Percentiles rank a stretch among this genome's conserved stretches.
Conservation (phyloP, 1,140 invertebrate genomes). For the Rhagoletis pomonella region DNA sequence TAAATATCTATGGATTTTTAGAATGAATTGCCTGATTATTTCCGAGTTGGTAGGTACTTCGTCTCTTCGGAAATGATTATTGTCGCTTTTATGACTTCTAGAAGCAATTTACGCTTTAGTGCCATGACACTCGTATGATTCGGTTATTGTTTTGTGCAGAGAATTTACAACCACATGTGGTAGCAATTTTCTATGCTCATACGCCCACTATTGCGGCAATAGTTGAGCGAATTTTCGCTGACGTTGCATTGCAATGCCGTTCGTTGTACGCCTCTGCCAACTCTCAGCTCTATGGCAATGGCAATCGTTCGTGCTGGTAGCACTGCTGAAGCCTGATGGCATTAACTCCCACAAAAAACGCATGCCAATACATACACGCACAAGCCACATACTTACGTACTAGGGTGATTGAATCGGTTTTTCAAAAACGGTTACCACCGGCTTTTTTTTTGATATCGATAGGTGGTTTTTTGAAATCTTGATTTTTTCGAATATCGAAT, state of each 20-base stretch:
- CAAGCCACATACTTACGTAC: no score
- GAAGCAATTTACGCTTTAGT: constrained; percentile 26
- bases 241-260: neutral
- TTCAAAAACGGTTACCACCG: no score
- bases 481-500: no score
- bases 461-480: no score
- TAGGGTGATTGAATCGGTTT: no score
- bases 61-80: neutral
- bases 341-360: no score
- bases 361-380: neutral
- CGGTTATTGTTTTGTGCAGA: constrained; percentile 1
- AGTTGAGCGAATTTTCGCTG: constrained; percentile 24
- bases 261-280: neutral
- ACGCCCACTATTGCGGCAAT: constrained; percentile 10
- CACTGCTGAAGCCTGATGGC: neutral
- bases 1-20: neutral
- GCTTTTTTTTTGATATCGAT: no score
- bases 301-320: neutral
- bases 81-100: constrained; percentile 32
- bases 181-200: neutral
- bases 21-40: neutral
- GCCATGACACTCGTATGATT: neutral
- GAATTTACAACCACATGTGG: constrained; percentile 31
- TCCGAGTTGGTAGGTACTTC: neutral
- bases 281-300: neutral